These are phyloP conservation scores for Aphidius gifuensis DNA, from an alignment of 1,140 invertebrate genomes.

Conservation along the genomic window DNA sequence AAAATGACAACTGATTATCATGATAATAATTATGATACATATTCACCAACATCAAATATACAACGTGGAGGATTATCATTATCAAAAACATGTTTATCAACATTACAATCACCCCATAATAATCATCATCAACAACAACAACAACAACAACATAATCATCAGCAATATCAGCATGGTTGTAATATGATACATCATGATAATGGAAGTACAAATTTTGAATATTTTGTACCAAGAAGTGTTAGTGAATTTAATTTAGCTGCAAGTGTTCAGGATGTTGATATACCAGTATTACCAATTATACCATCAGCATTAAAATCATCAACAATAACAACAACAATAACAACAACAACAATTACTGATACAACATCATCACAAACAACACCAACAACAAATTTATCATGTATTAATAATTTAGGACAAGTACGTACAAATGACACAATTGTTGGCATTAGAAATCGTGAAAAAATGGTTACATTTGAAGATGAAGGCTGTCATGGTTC, in stretches of 20 bases:
- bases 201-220: constrained; percentile 66
- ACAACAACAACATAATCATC: constrained; percentile 32
- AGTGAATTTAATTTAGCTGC: constrained; percentile 75
- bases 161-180: constrained; percentile 48
- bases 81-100: constrained; percentile 18
- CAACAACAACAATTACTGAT: background rate
- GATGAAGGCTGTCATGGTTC: constrained; percentile 59
- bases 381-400: constrained; percentile 24
- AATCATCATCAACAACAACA: constrained; percentile 28
- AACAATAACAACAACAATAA: constrained; percentile 4
- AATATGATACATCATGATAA: constrained; percentile 25
- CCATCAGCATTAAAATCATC: constrained; percentile 32
- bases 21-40: constrained; percentile 58
- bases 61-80: constrained; percentile 37
- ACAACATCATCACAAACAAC: constrained; percentile 34
- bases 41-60: constrained; percentile 59
- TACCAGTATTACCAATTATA: constrained; percentile 49
- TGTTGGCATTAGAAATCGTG: constrained; percentile 54
- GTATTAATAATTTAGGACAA: constrained; percentile 15
- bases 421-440: constrained; percentile 42
- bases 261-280: constrained; percentile 53
- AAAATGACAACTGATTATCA: constrained; percentile 49
- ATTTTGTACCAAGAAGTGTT: constrained; percentile 77
- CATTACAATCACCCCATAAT: constrained; percentile 11
- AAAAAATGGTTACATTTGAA: constrained; percentile 81